Base-by-base conservation (phyloP, 2,888 invertebrate genomes). In the Papilio protenor region DNA sequence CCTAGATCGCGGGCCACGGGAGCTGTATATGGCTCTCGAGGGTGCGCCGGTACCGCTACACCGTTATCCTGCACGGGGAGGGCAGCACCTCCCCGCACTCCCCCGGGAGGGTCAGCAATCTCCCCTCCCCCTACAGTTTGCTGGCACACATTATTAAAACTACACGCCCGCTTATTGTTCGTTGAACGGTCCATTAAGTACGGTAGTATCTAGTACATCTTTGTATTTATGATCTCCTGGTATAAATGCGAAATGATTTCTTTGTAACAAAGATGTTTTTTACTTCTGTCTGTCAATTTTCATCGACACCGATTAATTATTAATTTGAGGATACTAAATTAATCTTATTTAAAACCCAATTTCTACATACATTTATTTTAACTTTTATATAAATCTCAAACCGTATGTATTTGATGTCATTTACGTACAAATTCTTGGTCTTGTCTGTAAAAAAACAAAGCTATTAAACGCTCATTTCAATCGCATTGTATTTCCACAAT, bases 61-160 rank as follows among this genome's bases (percentile, higher is more conserved):
- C 73, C 57, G 72, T 27, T 27, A 64, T 64, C 64, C 18, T 64
- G 64, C 33, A 33, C 64, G 6, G 73, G 73, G 40, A 27, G 52
- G 66, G 75, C 75, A 75, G 52, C 33, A 64, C 74, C 45, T 59
- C 57, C 57, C n/a, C 59, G 18, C 64, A 1, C 64, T 64, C 33
- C 18, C 40, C n/a, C 66, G 55, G 71, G 52, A 21, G 23, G 61
- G 73, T 73, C 73, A 73, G 61, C 23, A 59, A 40, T 40, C 66
- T 33, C n/a, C 66, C 8, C 23, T 18, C 40, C 23, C 40, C 33
- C 40, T 18, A 33, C 49, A 66, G 49, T 52, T 52, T 18, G 61
- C 14, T 64, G 61, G 52, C 75, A 27, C 66, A 75, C 66, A 75
- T 64, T 33, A 75, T 52, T 75, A 75, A 55, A 75, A 75, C 23